Evolutionary conservation across 2,888 invertebrate genomes (phyloP).

Genomic region (Eristalis tenax): DNA sequence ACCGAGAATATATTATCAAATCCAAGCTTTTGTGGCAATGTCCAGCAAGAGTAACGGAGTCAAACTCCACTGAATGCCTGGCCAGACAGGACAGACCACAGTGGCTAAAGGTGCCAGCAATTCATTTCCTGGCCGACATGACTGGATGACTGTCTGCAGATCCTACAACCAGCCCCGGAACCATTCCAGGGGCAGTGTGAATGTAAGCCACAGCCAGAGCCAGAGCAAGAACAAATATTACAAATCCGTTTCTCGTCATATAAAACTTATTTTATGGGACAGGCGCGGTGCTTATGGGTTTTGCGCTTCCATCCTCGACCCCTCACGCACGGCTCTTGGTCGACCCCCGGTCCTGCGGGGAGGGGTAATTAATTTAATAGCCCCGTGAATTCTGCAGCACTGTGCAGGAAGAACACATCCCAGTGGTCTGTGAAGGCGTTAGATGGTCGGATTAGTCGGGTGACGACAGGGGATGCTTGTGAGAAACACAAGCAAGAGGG

Average conservation of each 20-base stretch:
- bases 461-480: neutral
- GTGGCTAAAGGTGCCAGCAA: conserved; percentile 61
- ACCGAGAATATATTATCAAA: too few relatives aligned
- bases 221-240: conserved; percentile 38
- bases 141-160: conserved; percentile 32
- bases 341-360: neutral
- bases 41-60: too few relatives aligned
- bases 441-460: conserved; percentile 11
- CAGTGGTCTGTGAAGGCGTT: conserved; percentile 24
- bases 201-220: neutral
- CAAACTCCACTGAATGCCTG: too few relatives aligned
- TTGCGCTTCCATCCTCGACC: conserved; percentile 29
- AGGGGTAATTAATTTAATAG: conserved; percentile 58
- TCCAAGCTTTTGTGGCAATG: too few relatives aligned
- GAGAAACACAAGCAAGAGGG: too few relatives aligned
- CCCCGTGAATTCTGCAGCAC: conserved; percentile 47
- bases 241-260: conserved; percentile 56
- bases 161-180: too few relatives aligned
- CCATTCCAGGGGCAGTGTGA: too few relatives aligned
- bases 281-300: conserved; percentile 52
- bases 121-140: conserved; percentile 50
- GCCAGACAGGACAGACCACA: too few relatives aligned
- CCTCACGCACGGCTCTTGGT: neutral
- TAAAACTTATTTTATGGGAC: conserved; percentile 63
- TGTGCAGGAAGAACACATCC: conserved; percentile 19